Evolutionary conservation across 2,797 vertebrate genomes (phyloP), one percentile per base, ranked within the genome.

Genomic region (Tympanoctomys barrerae): DNA sequence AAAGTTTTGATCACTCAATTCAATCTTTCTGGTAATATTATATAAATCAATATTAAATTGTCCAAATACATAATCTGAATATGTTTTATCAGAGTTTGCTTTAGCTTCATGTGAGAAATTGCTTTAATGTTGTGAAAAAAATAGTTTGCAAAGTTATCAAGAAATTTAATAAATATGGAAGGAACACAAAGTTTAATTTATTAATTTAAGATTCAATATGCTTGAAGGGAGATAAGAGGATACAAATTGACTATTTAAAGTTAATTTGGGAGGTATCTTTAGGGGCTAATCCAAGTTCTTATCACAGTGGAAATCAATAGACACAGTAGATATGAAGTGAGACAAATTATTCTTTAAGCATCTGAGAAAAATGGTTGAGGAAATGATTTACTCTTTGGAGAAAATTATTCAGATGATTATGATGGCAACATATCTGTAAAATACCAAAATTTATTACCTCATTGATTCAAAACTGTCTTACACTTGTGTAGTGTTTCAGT

Each of bases 31-130:
- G 42, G 24, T 59, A 92, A 62, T 49, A 5, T 81, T 89, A 87
- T 73, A 77, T 4, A 92, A 77, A 22, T 73, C 81, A 91, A 46
- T 93, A 64, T 49, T 88, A 62, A 64, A 52, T 71, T 89, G 14
- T 36, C 64, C 5, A 87, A 22, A 10, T 11, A 70, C 49, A 33
- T 62, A 87, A 78, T 89, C 26, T 77, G 62, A 82, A 85, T 64
- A 21, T 31, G 18, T 49, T 1, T 88, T 92, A 79, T 57, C 33
- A 86, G 59, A 93, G 82, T 90, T 59, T 85, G 46, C 80, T 91
- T 95, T 79, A 66, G 61, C 68, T 87, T 94, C 85, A 57, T 91
- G 33, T 80, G 91, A 92, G 6, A 82, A 77, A 84, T 52, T 85
- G 26, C 14, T 80, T 84, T 94, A 82, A 46, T 77, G 39, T 82